Conservation (phyloP, 2,888 invertebrate genomes). For the Sturmia bella region DNA sequence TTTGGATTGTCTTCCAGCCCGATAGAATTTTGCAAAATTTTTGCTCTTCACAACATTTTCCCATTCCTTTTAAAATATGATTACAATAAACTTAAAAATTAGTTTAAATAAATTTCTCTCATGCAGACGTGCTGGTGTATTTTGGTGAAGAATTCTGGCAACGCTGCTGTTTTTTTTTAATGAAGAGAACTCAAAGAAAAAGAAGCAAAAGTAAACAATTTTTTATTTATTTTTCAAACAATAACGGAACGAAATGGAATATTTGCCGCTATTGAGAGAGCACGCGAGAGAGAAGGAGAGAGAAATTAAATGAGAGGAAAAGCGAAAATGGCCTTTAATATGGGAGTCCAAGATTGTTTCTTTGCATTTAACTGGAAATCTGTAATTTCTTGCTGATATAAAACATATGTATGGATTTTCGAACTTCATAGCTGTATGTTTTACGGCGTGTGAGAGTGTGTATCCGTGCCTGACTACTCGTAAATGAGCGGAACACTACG, state of each 20-base stretch:
- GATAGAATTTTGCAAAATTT: too few relatives aligned
- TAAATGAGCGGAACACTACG: slow-evolving; percentile 34
- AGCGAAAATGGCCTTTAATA: slow-evolving; percentile 37
- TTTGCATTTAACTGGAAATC: slow-evolving; percentile 33
- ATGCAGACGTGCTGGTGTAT: too few relatives aligned
- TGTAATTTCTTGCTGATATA: slow-evolving; percentile 5
- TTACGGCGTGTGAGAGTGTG: not conserved
- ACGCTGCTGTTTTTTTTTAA: slow-evolving; percentile 1
- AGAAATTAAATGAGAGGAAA: slow-evolving; percentile 11
- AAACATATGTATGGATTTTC: too few relatives aligned
- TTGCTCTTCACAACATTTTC: too few relatives aligned
- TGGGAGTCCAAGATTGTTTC: not conserved
- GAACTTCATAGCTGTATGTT: not conserved
- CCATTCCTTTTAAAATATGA: too few relatives aligned
- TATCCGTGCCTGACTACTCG: not conserved
- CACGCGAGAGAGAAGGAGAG: not conserved
- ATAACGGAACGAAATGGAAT: slow-evolving; percentile 14
- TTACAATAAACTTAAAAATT: too few relatives aligned
- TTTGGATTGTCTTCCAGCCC: too few relatives aligned
- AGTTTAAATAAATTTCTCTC: too few relatives aligned
- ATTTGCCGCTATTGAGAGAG: not conserved
- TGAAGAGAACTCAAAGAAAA: slow-evolving; percentile 20
- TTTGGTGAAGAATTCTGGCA: not conserved
- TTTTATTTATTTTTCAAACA: not conserved
- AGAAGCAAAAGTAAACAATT: slow-evolving; percentile 61